Base-by-base conservation (phyloP, 2,888 invertebrate species). In the Melinaea menophilus region DNA sequence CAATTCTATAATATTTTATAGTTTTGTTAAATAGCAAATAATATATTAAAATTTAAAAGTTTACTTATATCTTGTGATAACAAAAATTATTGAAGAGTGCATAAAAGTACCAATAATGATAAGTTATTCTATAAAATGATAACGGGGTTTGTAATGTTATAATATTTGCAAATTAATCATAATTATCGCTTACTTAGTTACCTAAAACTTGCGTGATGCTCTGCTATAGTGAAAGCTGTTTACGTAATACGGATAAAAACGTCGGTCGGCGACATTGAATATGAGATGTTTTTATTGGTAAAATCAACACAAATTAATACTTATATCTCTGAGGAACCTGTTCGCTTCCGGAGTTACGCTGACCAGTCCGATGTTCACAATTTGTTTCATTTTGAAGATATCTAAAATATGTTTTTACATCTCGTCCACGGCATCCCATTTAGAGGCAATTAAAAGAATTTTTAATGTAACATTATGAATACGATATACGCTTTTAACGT, bases 331-430 rank as follows among this genome's bases (percentile, higher is more conserved):
- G 72, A 72, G 71, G 79, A 88, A 89, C 90, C 85, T 79, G 90
- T 88, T 83, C 73, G 85, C 90, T 90, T 90, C 90, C 90, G 88
- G 85, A 83, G 81, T 90, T 90, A 90, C 89, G 80, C 85, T 68
- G 84, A 86, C 86, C 82, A 76, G 85, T 85, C 74, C 66, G 71
- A 72, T 75, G 77, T 70, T 75, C 71, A 69, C 67, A 80, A 82
- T 82, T 81, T 79, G 78, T 81, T 81, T 68, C 74, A 76, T 81
- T 79, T 79, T 72, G 67, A 75, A 76, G 71, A 63, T 70, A 74
- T 72, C 76, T 77, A 72, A 47, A 71, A 73, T 69, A 75, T 69
- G 68, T 73, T 74, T 72, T 71, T 71, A 71, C 69, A 72, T 69
- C 68, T 72, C 73, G 68, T 71, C 73, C 69, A 66, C 67, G 66